A percentile compares a stretch with the other conserved stretches of the same genome.
Evolutionary conservation across 92 coral and sea anemone genomes (phyloP).

Genomic region (Phymanthus crucifer): DNA sequence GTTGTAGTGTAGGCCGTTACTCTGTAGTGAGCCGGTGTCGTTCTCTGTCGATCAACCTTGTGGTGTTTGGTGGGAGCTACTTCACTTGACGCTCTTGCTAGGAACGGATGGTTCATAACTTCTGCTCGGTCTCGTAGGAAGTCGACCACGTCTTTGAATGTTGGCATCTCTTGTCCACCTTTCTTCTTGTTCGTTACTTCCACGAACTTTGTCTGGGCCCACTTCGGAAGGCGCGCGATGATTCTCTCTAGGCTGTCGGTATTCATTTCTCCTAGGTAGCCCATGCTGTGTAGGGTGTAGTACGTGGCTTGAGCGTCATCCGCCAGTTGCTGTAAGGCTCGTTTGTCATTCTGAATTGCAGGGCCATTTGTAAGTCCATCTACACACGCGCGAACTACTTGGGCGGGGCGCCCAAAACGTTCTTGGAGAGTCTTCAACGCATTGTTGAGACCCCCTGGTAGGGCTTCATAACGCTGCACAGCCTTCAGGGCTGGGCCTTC

Average conservation of each 20-base stretch:
- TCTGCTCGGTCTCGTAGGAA: slow-evolving; percentile 54
- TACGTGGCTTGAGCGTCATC: slow-evolving; percentile 60
- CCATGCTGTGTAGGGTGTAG: slow-evolving; percentile 44
- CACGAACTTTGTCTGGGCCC: slow-evolving; percentile 56
- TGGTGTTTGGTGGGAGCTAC: slow-evolving; percentile 8
- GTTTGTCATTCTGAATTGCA: slow-evolving; percentile 37
- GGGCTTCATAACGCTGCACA: slow-evolving; percentile 52
- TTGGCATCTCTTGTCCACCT: slow-evolving; percentile 50
- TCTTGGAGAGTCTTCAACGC: slow-evolving; percentile 48
- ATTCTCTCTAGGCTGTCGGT: slow-evolving; percentile 47
- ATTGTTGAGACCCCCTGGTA: slow-evolving; percentile 51
- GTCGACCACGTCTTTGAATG: slow-evolving; percentile 55
- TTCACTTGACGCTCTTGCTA: slow-evolving; percentile 27
- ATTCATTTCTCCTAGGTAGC: slow-evolving; percentile 49
- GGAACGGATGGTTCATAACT: slow-evolving; percentile 63
- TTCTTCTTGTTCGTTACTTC: slow-evolving; percentile 41
- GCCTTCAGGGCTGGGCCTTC: slow-evolving; percentile 56
- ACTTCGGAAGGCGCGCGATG: slow-evolving; percentile 42
- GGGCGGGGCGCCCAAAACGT: slow-evolving; percentile 45
- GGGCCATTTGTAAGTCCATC: slow-evolving; percentile 57
- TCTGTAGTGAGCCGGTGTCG: slow-evolving; percentile 1
- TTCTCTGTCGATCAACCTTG: slow-evolving; percentile 7
- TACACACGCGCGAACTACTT: slow-evolving; percentile 57
- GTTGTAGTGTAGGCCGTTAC: slow-evolving; percentile 11
- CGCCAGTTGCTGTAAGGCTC: slow-evolving; percentile 36